Evolutionary conservation across 2,888 invertebrate species (phyloP).

Genomic region (Salticus scenicus): DNA sequence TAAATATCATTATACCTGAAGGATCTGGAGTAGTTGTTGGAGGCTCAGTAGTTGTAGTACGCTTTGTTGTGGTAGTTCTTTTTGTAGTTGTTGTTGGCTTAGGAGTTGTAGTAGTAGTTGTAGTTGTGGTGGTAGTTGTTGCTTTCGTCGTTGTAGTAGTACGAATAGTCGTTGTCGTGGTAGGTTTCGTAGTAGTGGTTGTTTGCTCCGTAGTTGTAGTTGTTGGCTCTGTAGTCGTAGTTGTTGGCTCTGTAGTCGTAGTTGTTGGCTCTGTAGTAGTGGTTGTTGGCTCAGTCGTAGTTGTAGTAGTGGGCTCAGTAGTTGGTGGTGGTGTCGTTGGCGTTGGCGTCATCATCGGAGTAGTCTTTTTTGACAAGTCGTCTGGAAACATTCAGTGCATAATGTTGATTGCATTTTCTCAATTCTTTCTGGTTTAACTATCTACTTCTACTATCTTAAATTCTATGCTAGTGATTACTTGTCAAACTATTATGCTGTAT

Average conservation of each 20-base stretch:
- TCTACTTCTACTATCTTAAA: neutral
- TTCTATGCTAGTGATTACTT: neutral
- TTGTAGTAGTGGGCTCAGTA: slow-evolving; percentile 49
- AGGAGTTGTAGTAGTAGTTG: slow-evolving; percentile 12
- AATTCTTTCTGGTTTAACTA: neutral
- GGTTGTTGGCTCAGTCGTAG: slow-evolving; percentile 3
- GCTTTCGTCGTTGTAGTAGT: slow-evolving; percentile 30
- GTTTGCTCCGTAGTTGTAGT: slow-evolving; percentile 34
- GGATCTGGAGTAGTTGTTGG: slow-evolving; percentile 66
- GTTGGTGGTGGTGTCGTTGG: slow-evolving; percentile 53
- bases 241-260: neutral
- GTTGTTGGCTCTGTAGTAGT: slow-evolving; percentile 18
- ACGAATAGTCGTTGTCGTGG: slow-evolving; percentile 25
- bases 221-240: slow-evolving; percentile 36
- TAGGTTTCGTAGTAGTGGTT: slow-evolving; percentile 24
- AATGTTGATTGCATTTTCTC: neutral
- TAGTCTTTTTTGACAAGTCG: slow-evolving; percentile 46
- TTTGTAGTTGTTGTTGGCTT: slow-evolving; percentile 20
- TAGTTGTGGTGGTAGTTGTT: slow-evolving; percentile 24
- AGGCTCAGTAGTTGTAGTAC: slow-evolving; percentile 41
- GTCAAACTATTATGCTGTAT: neutral
- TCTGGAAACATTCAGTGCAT: slow-evolving; percentile 36
- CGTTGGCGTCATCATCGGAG: slow-evolving; percentile 60
- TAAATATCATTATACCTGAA: slow-evolving; percentile 39
- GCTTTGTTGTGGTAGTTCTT: slow-evolving; percentile 43